phyloP scores from a whole-genome alignment of 1,140 invertebrate genomes.

The Thaumetopoea pityocampa region DNA sequence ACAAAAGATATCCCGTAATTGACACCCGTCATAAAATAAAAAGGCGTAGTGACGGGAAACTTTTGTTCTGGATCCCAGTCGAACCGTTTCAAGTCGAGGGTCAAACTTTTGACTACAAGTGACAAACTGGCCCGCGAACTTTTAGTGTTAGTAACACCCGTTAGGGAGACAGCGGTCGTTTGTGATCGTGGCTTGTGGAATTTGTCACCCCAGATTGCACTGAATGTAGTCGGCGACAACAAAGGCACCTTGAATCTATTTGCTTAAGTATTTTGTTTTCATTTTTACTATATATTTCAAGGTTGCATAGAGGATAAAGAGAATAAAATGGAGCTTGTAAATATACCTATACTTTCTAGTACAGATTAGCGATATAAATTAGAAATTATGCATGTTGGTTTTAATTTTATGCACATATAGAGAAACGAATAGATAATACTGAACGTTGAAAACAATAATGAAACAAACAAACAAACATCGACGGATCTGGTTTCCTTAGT shows the following conservation, averaged over 20 bases:
- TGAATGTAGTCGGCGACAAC: neutral
- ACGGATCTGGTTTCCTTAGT: too few species aligned
- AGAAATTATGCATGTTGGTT: neutral
- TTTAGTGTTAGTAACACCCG: slow-evolving; percentile 11
- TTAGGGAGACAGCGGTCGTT: slow-evolving; percentile 11
- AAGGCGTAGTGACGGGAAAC: slow-evolving; percentile 10
- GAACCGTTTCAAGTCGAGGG: slow-evolving; percentile 7
- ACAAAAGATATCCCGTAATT: slow-evolving; percentile 23
- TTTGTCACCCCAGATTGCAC: too few species aligned
- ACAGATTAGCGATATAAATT: neutral
- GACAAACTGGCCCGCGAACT: slow-evolving; percentile 17
- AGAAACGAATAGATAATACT: too few species aligned
- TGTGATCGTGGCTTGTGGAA: slow-evolving; percentile 12
- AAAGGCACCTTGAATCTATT: neutral
- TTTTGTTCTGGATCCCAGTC: slow-evolving; percentile 18
- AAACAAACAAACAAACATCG: too few species aligned
- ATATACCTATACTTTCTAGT: neutral
- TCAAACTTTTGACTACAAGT: slow-evolving; percentile 20
- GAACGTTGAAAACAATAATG: too few species aligned
- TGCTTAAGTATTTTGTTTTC: neutral
- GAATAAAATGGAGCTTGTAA: neutral
- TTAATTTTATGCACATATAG: neutral
- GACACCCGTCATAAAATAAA: slow-evolving; percentile 21
- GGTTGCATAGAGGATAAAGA: too few species aligned
- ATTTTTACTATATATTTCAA: neutral